Conservation (phyloP, 2,113 vertebrate species). For the Glaucomys volans region DNA sequence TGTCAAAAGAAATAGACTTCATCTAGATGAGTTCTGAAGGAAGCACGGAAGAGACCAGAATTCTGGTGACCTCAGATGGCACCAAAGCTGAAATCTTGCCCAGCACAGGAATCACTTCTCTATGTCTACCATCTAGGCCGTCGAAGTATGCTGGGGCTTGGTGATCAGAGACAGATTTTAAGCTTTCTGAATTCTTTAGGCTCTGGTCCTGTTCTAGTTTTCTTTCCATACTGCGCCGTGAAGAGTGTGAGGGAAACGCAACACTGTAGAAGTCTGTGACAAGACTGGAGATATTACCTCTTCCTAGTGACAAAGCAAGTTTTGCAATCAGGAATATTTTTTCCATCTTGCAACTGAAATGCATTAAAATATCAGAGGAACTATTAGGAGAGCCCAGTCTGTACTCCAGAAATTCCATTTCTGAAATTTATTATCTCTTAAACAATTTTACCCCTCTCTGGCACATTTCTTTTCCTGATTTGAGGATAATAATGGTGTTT, state of each 20-base stretch:
- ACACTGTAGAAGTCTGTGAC: neutral
- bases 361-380: neutral
- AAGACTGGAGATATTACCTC: neutral
- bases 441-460: neutral
- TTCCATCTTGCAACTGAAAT: constrained; percentile 42
- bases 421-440: neutral
- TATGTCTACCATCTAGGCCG: neutral
- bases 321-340: neutral
- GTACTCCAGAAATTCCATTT: constrained; percentile 16
- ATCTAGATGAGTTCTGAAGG: constrained; percentile 44
- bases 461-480: neutral
- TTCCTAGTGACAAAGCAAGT: neutral
- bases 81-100: neutral
- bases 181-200: neutral
- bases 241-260: neutral
- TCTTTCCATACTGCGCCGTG: neutral
- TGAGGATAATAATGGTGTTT: neutral
- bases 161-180: neutral
- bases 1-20: constrained; percentile 70
- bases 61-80: constrained; percentile 21
- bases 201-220: neutral
- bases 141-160: neutral
- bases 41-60: neutral
- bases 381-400: neutral
- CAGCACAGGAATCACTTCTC: neutral